phyloP scores from a whole-genome alignment of 2,113 vertebrate species.

The Embiotoca jacksoni region DNA sequence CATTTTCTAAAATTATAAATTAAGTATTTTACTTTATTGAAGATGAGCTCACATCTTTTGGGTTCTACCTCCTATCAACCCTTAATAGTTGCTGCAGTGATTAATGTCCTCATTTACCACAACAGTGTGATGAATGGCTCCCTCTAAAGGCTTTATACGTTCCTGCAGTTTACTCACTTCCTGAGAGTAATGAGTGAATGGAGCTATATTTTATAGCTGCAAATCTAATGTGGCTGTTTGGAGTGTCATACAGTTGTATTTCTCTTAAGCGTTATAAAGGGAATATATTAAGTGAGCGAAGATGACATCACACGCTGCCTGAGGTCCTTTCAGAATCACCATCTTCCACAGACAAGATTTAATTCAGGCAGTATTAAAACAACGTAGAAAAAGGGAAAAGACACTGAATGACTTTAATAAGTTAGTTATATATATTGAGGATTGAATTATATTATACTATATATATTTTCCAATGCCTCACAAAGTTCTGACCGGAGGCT shows the following conservation, averaged over 20 bases:
- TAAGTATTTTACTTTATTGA: background rate
- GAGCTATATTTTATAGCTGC: constrained; percentile 2
- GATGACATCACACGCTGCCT: background rate
- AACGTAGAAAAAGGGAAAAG: background rate
- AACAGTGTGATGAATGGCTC: constrained; percentile 42
- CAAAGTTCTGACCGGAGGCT: constrained; percentile 17
- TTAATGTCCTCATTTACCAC: constrained; percentile 30
- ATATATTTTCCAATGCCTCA: constrained; percentile 26
- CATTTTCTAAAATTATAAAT: constrained; percentile 5
- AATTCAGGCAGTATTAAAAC: constrained; percentile 1
- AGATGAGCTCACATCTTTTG: constrained; percentile 1
- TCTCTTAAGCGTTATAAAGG: background rate
- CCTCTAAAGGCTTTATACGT: constrained; percentile 45
- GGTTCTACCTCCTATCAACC: background rate
- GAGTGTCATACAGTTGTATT: constrained; percentile 18
- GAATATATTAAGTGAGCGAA: constrained; percentile 11
- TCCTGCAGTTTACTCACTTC: constrained; percentile 1
- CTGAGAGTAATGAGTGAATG: background rate
- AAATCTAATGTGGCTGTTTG: constrained; percentile 16
- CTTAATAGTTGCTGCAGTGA: constrained; percentile 19
- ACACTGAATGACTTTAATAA: background rate
- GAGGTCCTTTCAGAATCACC: background rate
- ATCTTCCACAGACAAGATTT: constrained; percentile 13
- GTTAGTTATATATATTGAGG: background rate
- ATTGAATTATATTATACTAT: background rate